A percentile compares a stretch with the other conserved stretches of the same genome.
Evolutionary conservation across 2,113 vertebrate species (phyloP).

Genomic region (Dascyllus trimaculatus): DNA sequence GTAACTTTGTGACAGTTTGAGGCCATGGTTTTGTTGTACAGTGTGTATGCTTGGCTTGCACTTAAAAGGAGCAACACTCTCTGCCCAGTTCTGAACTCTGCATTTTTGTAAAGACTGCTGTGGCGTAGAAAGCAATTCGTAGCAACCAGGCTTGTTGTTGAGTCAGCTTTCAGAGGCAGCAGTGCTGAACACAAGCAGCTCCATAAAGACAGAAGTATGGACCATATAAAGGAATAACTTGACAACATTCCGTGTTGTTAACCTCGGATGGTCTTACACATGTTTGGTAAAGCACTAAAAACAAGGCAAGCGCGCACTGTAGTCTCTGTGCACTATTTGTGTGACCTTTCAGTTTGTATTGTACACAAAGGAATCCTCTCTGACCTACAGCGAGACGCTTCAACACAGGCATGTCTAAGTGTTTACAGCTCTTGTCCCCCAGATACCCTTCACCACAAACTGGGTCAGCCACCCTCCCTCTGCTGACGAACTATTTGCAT

Average conservation of each 20-base stretch:
- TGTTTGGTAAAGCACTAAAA: not conserved
- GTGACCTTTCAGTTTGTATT: slow-evolving; percentile 50
- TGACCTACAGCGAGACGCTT: slow-evolving; percentile 25
- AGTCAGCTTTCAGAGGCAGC: slow-evolving; percentile 62
- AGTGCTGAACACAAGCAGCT: slow-evolving; percentile 46
- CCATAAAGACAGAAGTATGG: not conserved
- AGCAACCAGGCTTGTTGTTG: slow-evolving; percentile 38
- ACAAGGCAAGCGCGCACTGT: too few relatives aligned
- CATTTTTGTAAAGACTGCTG: slow-evolving; percentile 46
- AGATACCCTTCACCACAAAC: slow-evolving; percentile 17
- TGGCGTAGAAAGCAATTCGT: slow-evolving; percentile 22
- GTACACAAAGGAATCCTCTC: slow-evolving; percentile 48
- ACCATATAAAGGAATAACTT: slow-evolving; percentile 4
- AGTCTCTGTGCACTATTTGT: slow-evolving; percentile 1
- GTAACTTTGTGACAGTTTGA: slow-evolving; percentile 63
- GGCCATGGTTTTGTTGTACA: slow-evolving; percentile 42
- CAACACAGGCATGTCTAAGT: slow-evolving; percentile 18
- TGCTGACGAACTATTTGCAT: slow-evolving; percentile 3
- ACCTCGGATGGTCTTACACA: not conserved
- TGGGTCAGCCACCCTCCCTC: slow-evolving; percentile 18
- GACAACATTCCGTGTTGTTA: slow-evolving; percentile 18
- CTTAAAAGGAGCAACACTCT: slow-evolving; percentile 31
- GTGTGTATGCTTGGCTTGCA: slow-evolving; percentile 49
- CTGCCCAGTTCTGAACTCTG: slow-evolving; percentile 34
- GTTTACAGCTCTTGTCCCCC: slow-evolving; percentile 29